phyloP scores from a whole-genome alignment of 2,888 invertebrate genomes.

The Hoplodrina blanda region DNA sequence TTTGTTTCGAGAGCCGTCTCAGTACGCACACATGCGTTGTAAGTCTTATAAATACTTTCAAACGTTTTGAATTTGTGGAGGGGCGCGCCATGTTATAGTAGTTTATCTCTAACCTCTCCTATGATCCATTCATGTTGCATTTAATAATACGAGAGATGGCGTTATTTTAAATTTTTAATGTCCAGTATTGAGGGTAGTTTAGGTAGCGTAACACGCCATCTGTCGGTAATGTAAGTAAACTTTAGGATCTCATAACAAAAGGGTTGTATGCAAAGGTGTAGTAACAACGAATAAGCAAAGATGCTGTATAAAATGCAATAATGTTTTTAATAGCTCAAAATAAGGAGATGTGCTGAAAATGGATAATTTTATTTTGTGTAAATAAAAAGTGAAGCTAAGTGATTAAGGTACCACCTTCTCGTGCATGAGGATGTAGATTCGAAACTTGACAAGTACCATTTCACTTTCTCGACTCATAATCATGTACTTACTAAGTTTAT shows the following conservation, averaged over 20 bases:
- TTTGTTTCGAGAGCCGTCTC: no score
- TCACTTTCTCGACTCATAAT: no score
- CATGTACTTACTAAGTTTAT: no score
- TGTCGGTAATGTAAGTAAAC: slow-evolving; percentile 20
- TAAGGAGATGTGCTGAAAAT: slow-evolving; percentile 30
- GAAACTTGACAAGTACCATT: no score
- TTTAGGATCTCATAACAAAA: slow-evolving; percentile 37
- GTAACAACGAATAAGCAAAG: slow-evolving; percentile 23
- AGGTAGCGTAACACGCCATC: slow-evolving; percentile 25
- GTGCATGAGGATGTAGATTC: no score
- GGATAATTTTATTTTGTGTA: not conserved
- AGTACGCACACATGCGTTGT: no score
- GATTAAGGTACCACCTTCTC: no score
- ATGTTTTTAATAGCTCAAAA: slow-evolving; percentile 7
- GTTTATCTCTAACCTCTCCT: not conserved
- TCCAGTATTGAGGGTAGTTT: slow-evolving; percentile 16
- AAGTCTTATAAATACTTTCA: no score
- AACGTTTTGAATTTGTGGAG: no score
- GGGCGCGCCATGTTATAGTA: no score
- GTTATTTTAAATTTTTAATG: slow-evolving; percentile 10
- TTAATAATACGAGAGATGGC: slow-evolving; percentile 27
- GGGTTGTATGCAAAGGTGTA: slow-evolving; percentile 13
- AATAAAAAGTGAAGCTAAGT: not conserved
- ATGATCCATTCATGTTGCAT: not conserved
- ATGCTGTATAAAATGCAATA: slow-evolving; percentile 45